A percentile compares a stretch with the other conserved stretches of the same genome.
Conservation (phyloP, 2,888 invertebrate species). For the Diarsia dahlii region DNA sequence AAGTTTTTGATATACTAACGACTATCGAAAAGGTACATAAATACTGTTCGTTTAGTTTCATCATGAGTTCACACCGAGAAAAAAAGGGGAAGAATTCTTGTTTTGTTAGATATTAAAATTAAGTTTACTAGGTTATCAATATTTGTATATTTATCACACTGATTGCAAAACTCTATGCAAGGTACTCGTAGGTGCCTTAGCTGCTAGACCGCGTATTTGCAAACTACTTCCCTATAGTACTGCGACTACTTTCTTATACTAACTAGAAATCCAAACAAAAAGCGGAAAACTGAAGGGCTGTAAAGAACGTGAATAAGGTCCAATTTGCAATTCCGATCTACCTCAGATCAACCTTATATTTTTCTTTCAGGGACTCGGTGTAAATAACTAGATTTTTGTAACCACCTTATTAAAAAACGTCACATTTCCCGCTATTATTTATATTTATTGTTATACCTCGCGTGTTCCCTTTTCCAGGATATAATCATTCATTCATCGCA, state of each 20-base stretch:
- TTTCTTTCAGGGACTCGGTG: slow-evolving; percentile 26
- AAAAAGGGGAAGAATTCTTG: neutral
- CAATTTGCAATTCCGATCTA: slow-evolving; percentile 9
- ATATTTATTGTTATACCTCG: slow-evolving; percentile 19
- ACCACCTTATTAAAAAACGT: slow-evolving; percentile 35
- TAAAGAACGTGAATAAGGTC: neutral
- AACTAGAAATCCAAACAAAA: slow-evolving; percentile 10
- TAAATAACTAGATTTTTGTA: slow-evolving; percentile 16
- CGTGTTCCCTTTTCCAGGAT: slow-evolving; percentile 47
- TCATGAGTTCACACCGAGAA: neutral
- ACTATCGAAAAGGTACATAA: neutral
- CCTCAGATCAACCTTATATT: slow-evolving; percentile 2
- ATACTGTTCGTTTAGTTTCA: neutral
- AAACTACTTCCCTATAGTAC: slow-evolving; percentile 17
- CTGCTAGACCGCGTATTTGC: slow-evolving; percentile 3
- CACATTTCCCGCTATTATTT: slow-evolving; percentile 19
- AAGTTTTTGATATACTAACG: slow-evolving; percentile 8
- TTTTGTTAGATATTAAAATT: neutral
- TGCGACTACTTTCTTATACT: neutral
- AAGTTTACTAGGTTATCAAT: no score
- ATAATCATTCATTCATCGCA: slow-evolving; percentile 49
- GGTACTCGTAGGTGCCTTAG: neutral
- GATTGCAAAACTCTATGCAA: neutral
- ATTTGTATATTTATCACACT: neutral
- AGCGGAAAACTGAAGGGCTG: neutral